Percentiles rank a stretch among this genome's conserved stretches.
These are phyloP conservation scores for Zaprionus inermis DNA, from an alignment of 1,140 invertebrate genomes.

Conservation along the genomic window DNA sequence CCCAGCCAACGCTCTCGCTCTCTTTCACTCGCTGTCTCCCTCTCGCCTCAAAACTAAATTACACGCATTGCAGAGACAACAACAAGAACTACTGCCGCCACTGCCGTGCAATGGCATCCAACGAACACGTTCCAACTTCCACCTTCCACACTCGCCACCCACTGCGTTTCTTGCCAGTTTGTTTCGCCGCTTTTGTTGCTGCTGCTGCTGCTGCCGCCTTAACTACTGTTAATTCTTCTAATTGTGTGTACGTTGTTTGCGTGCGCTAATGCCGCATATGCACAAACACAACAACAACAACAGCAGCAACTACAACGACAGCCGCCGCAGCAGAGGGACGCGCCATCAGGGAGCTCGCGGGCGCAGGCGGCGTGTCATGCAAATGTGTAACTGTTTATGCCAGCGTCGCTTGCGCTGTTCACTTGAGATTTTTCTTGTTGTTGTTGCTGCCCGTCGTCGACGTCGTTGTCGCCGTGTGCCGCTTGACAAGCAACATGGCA, in stretches of 20 bases:
- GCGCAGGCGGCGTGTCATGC: conserved; percentile 49
- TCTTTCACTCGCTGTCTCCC: neutral
- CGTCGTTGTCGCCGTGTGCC: conserved; percentile 24
- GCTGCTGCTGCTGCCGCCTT: conserved; percentile 60
- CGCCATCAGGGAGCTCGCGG: conserved; percentile 13
- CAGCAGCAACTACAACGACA: conserved; percentile 31
- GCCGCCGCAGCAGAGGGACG: conserved; percentile 4
- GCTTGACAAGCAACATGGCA: conserved; percentile 61
- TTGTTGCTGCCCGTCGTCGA: conserved; percentile 1
- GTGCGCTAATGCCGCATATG: conserved; percentile 81
- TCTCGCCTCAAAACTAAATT: conserved; percentile 58
- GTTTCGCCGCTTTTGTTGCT: conserved; percentile 29
- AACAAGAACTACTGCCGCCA: conserved; percentile 13
- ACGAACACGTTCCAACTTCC: conserved; percentile 15
- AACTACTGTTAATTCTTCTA: conserved; percentile 81
- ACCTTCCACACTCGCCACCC: conserved; percentile 20
- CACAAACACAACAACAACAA: conserved; percentile 50
- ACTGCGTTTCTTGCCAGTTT: conserved; percentile 57
- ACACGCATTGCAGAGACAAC: conserved; percentile 56
- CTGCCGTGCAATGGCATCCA: conserved; percentile 39
- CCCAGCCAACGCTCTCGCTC: too few relatives aligned
- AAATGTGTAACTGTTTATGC: conserved; percentile 76
- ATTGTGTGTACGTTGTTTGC: conserved; percentile 81
- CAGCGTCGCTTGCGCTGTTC: conserved; percentile 38
- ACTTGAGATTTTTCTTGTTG: conserved; percentile 61